phyloP scores from a whole-genome alignment of 2,797 vertebrate species.

The Dermochelys coriacea region DNA sequence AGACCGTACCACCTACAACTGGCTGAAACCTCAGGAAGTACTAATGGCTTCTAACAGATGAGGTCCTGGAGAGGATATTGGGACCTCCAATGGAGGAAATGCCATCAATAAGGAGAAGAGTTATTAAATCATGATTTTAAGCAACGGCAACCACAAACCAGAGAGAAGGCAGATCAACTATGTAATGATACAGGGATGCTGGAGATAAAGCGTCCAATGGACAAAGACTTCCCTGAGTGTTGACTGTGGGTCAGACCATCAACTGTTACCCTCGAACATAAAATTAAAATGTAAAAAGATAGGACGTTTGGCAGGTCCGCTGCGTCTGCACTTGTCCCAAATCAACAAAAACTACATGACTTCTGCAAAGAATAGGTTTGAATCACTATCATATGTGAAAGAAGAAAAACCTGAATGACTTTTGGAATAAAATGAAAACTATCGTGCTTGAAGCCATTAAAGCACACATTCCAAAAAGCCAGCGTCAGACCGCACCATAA shows the following conservation, averaged over 20 bases:
- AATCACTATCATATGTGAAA: background rate
- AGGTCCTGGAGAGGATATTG: background rate
- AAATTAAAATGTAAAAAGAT: background rate
- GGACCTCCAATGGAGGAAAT: background rate
- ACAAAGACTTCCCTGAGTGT: conserved; percentile 1
- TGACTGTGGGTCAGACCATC: background rate
- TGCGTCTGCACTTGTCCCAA: background rate
- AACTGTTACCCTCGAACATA: background rate
- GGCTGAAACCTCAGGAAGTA: background rate
- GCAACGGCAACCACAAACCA: background rate
- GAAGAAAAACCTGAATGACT: background rate
- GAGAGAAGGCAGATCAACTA: background rate
- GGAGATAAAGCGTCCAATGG: background rate
- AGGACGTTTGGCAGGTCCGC: background rate
- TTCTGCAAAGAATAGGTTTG: background rate
- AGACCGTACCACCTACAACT: background rate
- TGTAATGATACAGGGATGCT: background rate
- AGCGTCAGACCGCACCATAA: background rate
- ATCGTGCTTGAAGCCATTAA: background rate
- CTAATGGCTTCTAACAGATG: background rate
- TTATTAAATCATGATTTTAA: background rate
- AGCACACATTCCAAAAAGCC: background rate
- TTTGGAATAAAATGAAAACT: background rate
- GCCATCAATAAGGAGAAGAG: background rate
- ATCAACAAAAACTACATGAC: background rate